A percentile compares a stretch with the other conserved stretches of the same genome.
These are phyloP conservation scores for Colaptes auratus DNA, from an alignment of 2,113 vertebrate genomes.

Conservation along the genomic window DNA sequence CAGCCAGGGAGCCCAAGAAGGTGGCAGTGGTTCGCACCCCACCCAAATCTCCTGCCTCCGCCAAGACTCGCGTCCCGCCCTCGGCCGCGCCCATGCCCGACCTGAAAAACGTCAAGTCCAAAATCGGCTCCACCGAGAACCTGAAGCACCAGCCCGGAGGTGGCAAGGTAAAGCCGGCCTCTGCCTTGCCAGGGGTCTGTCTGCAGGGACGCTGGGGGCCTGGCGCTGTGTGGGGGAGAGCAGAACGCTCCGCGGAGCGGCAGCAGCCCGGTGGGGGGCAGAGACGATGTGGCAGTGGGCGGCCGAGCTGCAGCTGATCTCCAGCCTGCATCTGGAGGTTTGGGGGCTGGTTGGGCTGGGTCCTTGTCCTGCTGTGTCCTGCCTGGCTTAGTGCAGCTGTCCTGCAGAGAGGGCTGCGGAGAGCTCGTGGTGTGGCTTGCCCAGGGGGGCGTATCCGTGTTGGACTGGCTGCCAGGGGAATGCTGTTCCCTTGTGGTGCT, in stretches of 20 bases:
- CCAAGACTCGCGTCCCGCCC: constrained; percentile 85
- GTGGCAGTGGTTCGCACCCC: constrained; percentile 93
- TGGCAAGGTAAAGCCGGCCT: constrained; percentile 83
- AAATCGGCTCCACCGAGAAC: constrained; percentile 96
- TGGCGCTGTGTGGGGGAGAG: rapidly evolving
- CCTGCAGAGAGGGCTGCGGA: background rate
- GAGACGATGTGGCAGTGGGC: background rate
- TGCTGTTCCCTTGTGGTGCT: rapidly evolving
- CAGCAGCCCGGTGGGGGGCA: background rate
- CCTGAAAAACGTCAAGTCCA: constrained; percentile 91
- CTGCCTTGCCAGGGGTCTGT: background rate
- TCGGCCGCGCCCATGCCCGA: constrained; percentile 89
- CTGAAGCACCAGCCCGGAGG: constrained; percentile 96
- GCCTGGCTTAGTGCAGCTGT: background rate
- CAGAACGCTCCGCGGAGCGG: background rate
- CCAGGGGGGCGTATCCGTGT: rapidly evolving
- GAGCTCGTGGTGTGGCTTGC: background rate
- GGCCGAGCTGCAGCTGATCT: background rate
- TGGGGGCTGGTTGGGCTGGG: background rate
- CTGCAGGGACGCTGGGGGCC: background rate
- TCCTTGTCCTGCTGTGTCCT: background rate
- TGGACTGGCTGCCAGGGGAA: background rate
- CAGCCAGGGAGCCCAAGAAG: constrained; percentile 91
- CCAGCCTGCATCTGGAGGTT: background rate
- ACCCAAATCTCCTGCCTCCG: constrained; percentile 91